These are phyloP conservation scores for Dendroctonus ponderosae DNA, from an alignment of 1,140 invertebrate genomes.

Conservation along the genomic window DNA sequence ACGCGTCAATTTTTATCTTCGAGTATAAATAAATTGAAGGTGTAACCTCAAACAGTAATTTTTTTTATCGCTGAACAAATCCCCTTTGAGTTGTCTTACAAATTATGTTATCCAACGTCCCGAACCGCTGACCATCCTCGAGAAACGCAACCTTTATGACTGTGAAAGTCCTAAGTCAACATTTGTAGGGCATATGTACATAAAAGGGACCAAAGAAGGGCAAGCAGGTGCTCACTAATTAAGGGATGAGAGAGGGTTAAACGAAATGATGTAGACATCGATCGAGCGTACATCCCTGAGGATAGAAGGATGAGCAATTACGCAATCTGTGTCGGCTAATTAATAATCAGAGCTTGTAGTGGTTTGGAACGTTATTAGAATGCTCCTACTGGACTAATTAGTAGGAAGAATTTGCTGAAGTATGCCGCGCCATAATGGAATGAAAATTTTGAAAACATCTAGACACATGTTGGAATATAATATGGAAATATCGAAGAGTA, in stretches of 20 bases:
- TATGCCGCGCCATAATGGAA: background rate
- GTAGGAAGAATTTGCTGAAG: background rate
- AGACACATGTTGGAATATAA: background rate
- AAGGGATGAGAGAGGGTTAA: conserved; percentile 39
- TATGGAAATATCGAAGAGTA: background rate
- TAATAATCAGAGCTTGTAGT: conserved; percentile 39
- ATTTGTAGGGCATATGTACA: conserved; percentile 32
- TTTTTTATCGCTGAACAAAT: too few species aligned
- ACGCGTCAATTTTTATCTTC: too few species aligned
- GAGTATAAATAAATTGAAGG: too few species aligned
- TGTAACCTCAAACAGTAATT: background rate
- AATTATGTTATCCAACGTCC: conserved; percentile 17
- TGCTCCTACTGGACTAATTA: background rate
- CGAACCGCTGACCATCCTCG: conserved; percentile 15
- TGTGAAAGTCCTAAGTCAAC: conserved; percentile 36
- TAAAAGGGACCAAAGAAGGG: conserved; percentile 21
- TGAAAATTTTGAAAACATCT: background rate
- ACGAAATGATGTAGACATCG: conserved; percentile 43
- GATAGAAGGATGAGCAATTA: conserved; percentile 45
- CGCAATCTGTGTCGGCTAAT: conserved; percentile 43
- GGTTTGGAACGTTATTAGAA: background rate
- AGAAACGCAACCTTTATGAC: conserved; percentile 28
- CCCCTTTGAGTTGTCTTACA: background rate
- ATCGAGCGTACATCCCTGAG: conserved; percentile 42
- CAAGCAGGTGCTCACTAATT: conserved; percentile 39